Evolutionary conservation across 2,888 invertebrate species (phyloP), one percentile per base, ranked within the genome.

Genomic region (Adelognathus sp.): DNA sequence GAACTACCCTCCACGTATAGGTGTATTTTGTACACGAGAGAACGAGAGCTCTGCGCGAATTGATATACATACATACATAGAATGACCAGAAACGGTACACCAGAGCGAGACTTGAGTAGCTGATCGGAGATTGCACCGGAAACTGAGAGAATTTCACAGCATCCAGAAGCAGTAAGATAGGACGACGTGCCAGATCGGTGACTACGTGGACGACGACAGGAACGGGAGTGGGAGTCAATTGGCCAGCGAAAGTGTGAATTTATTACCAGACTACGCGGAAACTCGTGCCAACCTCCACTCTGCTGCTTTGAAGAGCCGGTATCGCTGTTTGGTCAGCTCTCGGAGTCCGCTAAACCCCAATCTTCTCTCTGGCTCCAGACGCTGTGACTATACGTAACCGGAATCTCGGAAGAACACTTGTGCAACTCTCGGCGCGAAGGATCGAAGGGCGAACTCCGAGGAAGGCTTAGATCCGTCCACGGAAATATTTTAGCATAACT

Each of bases 321-420:
- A 87, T 87, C 87, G 81, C 79, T 87, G 86, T 87, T 87, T 87
- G 87, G 84, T 82, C 87, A 87, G 87, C 84, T 83, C 74, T 82
- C 80, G 63, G 16, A 44, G 54, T 50, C 58, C 27, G 52, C 64
- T 52, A 66, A 66, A 36, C 64, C 52, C 24, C 50, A 66, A 66
- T 66, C 36, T n/a, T n/a, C n/a, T n/a, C n/a, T n/a, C 52, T 39
- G 64, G 52, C 64, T 33, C 2, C 50, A 21, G 50, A 50, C 11
- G n/a, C n/a, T n/a, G n/a, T n/a, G n/a, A n/a, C n/a, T n/a, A n/a
- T n/a, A n/a, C n/a, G n/a, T n/a, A n/a, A n/a, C n/a, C n/a, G n/a
- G n/a, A n/a, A n/a, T n/a, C n/a, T n/a, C n/a, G n/a, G n/a, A n/a
- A n/a, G n/a, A n/a, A n/a, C n/a, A n/a, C n/a, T n/a, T n/a, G n/a